These are phyloP conservation scores for Nyleta sp. DNA, from an alignment of 2,888 invertebrate species.

Conservation along the genomic window DNA sequence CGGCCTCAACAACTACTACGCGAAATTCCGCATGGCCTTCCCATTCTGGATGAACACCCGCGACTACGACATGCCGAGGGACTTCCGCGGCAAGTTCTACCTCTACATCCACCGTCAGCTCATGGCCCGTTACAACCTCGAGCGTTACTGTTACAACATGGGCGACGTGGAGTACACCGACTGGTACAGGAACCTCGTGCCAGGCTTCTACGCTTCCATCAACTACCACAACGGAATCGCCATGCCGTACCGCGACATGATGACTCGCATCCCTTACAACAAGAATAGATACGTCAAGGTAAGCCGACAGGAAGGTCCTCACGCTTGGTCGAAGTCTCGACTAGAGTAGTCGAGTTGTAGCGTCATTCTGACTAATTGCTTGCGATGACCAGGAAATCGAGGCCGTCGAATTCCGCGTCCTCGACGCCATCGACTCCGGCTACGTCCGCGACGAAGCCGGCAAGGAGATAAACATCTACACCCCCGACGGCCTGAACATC, in stretches of 20 bases:
- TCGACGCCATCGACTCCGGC: conserved; percentile 77
- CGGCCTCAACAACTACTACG: conserved; percentile 87
- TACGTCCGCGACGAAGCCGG: conserved; percentile 72
- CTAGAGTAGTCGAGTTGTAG: background rate
- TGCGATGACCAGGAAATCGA: conserved; percentile 74
- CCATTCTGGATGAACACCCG: conserved; percentile 87
- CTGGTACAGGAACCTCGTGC: conserved; percentile 83
- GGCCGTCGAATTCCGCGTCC: conserved; percentile 73
- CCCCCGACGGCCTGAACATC: conserved; percentile 83
- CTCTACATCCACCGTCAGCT: conserved; percentile 87
- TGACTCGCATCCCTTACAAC: conserved; percentile 77
- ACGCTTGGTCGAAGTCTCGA: too few relatives aligned
- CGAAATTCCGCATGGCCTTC: conserved; percentile 86
- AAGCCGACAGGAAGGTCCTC: too few relatives aligned
- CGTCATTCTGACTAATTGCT: too few relatives aligned
- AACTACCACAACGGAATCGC: conserved; percentile 86
- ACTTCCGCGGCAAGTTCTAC: conserved; percentile 87
- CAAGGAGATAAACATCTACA: conserved; percentile 77
- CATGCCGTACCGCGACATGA: conserved; percentile 85
- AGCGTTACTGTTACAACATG: conserved; percentile 86
- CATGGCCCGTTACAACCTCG: conserved; percentile 87
- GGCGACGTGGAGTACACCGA: conserved; percentile 85
- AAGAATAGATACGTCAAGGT: conserved; percentile 76
- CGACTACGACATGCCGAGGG: conserved; percentile 83
- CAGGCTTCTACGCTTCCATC: conserved; percentile 86